phyloP scores from a whole-genome alignment of 2,888 invertebrate genomes.

The Eupeodes luniger region DNA sequence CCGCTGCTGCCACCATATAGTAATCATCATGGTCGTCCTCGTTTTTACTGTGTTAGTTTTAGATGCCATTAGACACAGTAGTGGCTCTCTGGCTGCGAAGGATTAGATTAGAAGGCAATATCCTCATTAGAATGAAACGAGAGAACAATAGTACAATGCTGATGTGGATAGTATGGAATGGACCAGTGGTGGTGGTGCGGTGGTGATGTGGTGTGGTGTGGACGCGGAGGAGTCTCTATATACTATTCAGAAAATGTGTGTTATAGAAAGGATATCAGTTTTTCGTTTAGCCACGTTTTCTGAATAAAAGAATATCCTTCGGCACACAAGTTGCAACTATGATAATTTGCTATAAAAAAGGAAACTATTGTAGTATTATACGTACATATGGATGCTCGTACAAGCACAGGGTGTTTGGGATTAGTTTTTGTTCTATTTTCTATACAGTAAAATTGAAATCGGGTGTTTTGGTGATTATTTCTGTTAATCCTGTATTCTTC shows the following conservation, averaged over 20 bases:
- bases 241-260: background rate
- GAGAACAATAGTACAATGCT: slow-evolving; percentile 32
- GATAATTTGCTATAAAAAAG: slow-evolving; percentile 46
- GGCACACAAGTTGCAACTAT: slow-evolving; percentile 47
- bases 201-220: background rate
- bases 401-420: slow-evolving; percentile 40
- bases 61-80: slow-evolving; percentile 49
- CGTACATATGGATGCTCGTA: too few species aligned
- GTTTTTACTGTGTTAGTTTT: slow-evolving; percentile 39
- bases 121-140: slow-evolving; percentile 67
- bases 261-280: background rate
- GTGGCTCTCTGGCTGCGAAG: slow-evolving; percentile 28
- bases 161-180: too few species aligned
- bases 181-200: background rate
- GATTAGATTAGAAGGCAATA: slow-evolving; percentile 73
- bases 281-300: slow-evolving; percentile 36
- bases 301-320: slow-evolving; percentile 54
- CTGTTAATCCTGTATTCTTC: too few species aligned
- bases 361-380: background rate
- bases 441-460: background rate
- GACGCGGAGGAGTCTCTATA: background rate
- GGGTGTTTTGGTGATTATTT: background rate
- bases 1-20: background rate
- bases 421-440: slow-evolving; percentile 17
- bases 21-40: slow-evolving; percentile 18